A percentile compares a stretch with the other conserved stretches of the same genome.
Conservation (phyloP, 2,113 vertebrate genomes). For the Alces alces region DNA sequence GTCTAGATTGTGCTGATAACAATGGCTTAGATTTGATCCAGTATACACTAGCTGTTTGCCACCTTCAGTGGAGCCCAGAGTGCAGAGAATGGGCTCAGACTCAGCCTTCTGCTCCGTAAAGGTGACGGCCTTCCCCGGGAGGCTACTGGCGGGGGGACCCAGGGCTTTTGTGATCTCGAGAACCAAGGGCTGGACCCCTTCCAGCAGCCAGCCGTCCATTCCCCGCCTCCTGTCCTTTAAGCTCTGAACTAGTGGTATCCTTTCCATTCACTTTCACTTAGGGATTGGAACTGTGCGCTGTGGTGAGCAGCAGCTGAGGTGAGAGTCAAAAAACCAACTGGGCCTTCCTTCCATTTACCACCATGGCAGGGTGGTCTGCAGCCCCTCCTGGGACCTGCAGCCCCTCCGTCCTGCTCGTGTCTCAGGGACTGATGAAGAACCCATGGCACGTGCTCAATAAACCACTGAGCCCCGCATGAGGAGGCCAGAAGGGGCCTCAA, state of each 20-base stretch:
- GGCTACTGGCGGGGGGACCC: background rate
- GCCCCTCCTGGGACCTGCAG: background rate
- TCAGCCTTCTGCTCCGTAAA: background rate
- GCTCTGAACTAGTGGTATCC: background rate
- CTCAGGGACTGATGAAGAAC: background rate
- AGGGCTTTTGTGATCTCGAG: background rate
- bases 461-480: background rate
- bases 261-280: background rate
- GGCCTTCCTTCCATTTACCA: too few species aligned
- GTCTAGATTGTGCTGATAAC: background rate
- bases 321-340: background rate
- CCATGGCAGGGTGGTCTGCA: background rate
- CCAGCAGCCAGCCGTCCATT: background rate
- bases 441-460: rapidly evolving
- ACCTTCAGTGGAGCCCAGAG: background rate
- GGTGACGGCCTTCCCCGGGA: rapidly evolving
- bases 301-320: background rate
- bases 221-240: background rate
- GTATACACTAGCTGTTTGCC: too few species aligned
- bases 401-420: background rate
- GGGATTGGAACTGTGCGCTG: rapidly evolving
- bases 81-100: background rate
- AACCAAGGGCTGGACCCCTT: background rate
- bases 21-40: background rate
- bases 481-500: background rate